phyloP scores from a whole-genome alignment of 2,797 vertebrate genomes.

The Discoglossus pictus region DNA sequence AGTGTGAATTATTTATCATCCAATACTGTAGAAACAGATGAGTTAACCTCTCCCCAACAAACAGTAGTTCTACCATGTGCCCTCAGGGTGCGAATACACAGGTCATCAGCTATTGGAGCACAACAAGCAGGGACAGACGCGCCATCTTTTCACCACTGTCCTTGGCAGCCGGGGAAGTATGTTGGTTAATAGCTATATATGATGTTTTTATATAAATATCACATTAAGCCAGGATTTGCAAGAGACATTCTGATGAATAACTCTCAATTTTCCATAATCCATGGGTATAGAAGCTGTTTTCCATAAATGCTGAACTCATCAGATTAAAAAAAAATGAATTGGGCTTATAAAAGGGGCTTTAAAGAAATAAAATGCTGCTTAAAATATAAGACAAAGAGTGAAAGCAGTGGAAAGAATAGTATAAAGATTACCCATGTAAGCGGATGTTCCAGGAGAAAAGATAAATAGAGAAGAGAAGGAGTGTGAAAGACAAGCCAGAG shows the following conservation, averaged over 20 bases:
- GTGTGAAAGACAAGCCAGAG: background rate
- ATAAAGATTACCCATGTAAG: slow-evolving; percentile 5
- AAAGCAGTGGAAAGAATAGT: background rate
- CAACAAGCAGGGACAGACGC: slow-evolving; percentile 5
- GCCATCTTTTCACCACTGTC: background rate
- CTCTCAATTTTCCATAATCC: too few species aligned
- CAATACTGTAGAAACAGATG: slow-evolving; percentile 64
- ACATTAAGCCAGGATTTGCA: too few species aligned
- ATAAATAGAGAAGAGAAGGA: slow-evolving; percentile 23
- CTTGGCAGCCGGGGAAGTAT: background rate
- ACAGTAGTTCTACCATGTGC: slow-evolving; percentile 23
- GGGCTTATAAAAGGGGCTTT: background rate
- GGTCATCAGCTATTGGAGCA: slow-evolving; percentile 4
- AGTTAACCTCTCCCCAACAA: slow-evolving; percentile 18
- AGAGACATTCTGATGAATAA: too few species aligned
- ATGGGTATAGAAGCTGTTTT: too few species aligned
- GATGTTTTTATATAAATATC: too few species aligned
- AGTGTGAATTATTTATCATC: slow-evolving; percentile 78
- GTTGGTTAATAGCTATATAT: too few species aligned
- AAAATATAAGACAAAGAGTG: background rate
- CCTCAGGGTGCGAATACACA: slow-evolving; percentile 34
- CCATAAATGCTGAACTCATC: too few species aligned
- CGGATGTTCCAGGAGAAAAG: slow-evolving; percentile 4
- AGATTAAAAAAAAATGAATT: background rate
- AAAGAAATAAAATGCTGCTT: background rate